These are phyloP conservation scores for Halocynthia aurantium DNA, from an alignment of 23 tunicate species.

Conservation along the genomic window DNA sequence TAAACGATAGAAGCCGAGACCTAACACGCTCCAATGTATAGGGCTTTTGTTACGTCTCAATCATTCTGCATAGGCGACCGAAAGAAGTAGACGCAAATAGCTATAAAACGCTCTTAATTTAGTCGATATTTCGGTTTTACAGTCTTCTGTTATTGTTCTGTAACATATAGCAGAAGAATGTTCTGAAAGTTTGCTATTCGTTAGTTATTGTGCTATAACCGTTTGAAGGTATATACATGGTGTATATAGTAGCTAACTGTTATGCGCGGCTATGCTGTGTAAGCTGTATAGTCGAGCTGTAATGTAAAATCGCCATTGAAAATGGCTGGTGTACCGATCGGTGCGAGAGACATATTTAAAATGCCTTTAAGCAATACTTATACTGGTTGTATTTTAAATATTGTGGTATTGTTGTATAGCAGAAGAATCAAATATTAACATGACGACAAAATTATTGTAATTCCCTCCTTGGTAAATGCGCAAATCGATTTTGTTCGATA, in stretches of 20 bases:
- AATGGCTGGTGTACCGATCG: neutral
- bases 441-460: neutral
- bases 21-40: slow-evolving; percentile 49
- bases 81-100: slow-evolving; percentile 39
- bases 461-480: neutral
- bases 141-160: slow-evolving; percentile 4
- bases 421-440: neutral
- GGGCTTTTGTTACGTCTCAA: slow-evolving; percentile 78
- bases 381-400: neutral
- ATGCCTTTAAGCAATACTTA: neutral
- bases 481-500: neutral
- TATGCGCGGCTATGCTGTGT: neutral
- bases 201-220: slow-evolving; percentile 8
- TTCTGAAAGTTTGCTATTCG: neutral
- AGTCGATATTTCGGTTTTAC: slow-evolving; percentile 4
- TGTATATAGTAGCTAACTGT: slow-evolving; percentile 5
- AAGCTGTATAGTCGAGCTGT: neutral
- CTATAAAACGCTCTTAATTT: neutral
- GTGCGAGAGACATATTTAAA: neutral
- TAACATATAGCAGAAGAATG: slow-evolving; percentile 12
- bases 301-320: neutral
- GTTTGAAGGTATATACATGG: neutral
- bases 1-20: slow-evolving; percentile 7
- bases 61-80: slow-evolving; percentile 50
- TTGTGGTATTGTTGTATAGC: neutral